Evolutionary conservation across 2,113 vertebrate species (phyloP).

Genomic region (Melanotaenia duboulayi): DNA sequence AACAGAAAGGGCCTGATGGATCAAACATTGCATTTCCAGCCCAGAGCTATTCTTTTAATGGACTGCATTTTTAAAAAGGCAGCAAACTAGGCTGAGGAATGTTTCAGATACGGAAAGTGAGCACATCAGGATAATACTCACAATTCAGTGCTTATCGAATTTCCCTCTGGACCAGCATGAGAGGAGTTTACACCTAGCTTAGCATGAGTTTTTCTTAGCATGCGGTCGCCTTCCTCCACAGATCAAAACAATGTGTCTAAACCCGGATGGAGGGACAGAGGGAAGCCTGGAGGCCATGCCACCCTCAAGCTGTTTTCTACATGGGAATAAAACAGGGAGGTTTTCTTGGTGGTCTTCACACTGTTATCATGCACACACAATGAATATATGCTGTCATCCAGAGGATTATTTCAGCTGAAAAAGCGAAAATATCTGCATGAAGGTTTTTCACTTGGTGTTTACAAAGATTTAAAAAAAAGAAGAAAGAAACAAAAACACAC

Average conservation of each 20-base stretch:
- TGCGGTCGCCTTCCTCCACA: slow-evolving; percentile 60
- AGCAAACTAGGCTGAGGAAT: slow-evolving; percentile 47
- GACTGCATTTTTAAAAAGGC: slow-evolving; percentile 46
- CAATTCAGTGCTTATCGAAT: slow-evolving; percentile 65
- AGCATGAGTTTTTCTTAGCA: slow-evolving; percentile 61
- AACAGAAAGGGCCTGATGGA: slow-evolving; percentile 39
- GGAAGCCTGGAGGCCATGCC: slow-evolving; percentile 68
- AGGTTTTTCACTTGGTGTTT: slow-evolving; percentile 58
- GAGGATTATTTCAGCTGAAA: slow-evolving; percentile 57
- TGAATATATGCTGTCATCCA: slow-evolving; percentile 52
- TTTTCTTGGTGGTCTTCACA: slow-evolving; percentile 53
- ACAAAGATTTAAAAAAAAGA: slow-evolving; percentile 41
- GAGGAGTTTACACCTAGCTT: slow-evolving; percentile 53
- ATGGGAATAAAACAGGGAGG: slow-evolving; percentile 43
- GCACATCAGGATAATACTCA: slow-evolving; percentile 56
- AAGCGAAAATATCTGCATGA: slow-evolving; percentile 47
- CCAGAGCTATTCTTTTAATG: slow-evolving; percentile 52
- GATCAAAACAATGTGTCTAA: slow-evolving; percentile 72
- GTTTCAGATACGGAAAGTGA: slow-evolving; percentile 54
- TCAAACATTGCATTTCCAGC: slow-evolving; percentile 46
- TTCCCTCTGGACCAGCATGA: slow-evolving; percentile 60
- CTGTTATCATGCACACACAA: slow-evolving; percentile 44
- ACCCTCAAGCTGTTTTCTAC: slow-evolving; percentile 66
- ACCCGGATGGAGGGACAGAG: slow-evolving; percentile 59
- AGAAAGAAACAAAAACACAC: slow-evolving; percentile 4